These are phyloP conservation scores for Brachionus paranguensis DNA, from an alignment of 1,140 invertebrate species.

Conservation along the genomic window DNA sequence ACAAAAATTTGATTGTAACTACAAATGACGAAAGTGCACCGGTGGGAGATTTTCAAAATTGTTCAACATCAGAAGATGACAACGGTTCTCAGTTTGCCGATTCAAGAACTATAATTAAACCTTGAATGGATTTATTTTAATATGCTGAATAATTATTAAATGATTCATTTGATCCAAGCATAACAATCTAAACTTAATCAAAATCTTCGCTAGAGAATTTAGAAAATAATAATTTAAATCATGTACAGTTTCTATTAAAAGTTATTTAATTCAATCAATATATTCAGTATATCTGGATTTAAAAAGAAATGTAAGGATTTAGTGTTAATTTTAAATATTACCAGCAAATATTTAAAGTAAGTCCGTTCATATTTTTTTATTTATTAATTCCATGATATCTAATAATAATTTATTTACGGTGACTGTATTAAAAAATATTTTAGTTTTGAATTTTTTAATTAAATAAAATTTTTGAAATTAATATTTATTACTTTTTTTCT, in stretches of 20 bases:
- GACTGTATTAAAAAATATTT: neutral
- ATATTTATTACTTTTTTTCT: too few species aligned
- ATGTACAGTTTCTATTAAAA: neutral
- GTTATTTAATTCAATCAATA: neutral
- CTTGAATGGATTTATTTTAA: neutral
- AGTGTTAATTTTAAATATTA: neutral
- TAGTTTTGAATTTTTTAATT: neutral
- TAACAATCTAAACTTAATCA: neutral
- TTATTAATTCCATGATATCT: neutral
- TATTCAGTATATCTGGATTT: neutral
- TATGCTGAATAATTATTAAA: neutral
- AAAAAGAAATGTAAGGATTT: neutral
- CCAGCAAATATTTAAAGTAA: neutral
- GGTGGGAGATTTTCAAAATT: slow-evolving; percentile 16
- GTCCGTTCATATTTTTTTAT: neutral
- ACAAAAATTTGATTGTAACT: slow-evolving; percentile 25
- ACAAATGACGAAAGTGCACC: neutral
- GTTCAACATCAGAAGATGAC: slow-evolving; percentile 21
- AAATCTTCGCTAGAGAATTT: neutral
- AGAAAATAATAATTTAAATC: neutral
- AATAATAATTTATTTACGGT: neutral
- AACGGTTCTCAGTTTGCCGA: neutral
- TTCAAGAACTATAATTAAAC: slow-evolving; percentile 6
- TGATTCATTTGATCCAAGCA: neutral
- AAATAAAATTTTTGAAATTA: neutral